phyloP scores from a whole-genome alignment of 2,797 vertebrate species.

The Microctenopoma lineatum region DNA sequence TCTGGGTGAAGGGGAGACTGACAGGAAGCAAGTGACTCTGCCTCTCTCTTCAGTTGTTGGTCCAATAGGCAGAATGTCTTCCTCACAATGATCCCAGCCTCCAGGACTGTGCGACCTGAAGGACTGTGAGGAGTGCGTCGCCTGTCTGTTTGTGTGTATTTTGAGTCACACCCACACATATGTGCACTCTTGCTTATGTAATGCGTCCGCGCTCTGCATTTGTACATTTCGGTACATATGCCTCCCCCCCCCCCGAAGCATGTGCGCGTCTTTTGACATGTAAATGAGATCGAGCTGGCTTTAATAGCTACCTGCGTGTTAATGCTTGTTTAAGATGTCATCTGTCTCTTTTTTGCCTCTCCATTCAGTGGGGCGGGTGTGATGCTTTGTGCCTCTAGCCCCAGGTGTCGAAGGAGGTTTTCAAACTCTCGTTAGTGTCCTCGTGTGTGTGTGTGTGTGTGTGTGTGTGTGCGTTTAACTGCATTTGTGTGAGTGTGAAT shows the following conservation, averaged over 20 bases:
- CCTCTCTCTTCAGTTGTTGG: conserved; percentile 47
- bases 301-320: conserved; percentile 78
- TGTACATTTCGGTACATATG: conserved; percentile 64
- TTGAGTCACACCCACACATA: conserved; percentile 62
- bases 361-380: conserved; percentile 58
- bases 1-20: conserved; percentile 66
- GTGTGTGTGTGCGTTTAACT: conserved; percentile 33
- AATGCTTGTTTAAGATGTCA: conserved; percentile 78
- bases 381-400: conserved; percentile 66
- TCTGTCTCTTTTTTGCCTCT: conserved; percentile 68
- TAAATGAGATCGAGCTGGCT: conserved; percentile 66
- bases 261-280: conserved; percentile 72
- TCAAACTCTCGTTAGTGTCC: conserved; percentile 76
- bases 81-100: conserved; percentile 37
- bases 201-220: conserved; percentile 42
- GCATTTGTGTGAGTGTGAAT: conserved; percentile 36
- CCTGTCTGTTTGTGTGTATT: conserved; percentile 30
- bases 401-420: conserved; percentile 75
- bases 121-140: neutral
- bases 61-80: conserved; percentile 48
- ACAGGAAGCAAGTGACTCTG: conserved; percentile 53
- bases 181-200: conserved; percentile 53
- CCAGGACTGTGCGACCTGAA: neutral
- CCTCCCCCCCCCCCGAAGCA: conserved; percentile 29
- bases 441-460: conserved; percentile 44